Evolutionary conservation across 2,113 vertebrate genomes (phyloP).

Genomic region (Gymnobelideus leadbeateri): DNA sequence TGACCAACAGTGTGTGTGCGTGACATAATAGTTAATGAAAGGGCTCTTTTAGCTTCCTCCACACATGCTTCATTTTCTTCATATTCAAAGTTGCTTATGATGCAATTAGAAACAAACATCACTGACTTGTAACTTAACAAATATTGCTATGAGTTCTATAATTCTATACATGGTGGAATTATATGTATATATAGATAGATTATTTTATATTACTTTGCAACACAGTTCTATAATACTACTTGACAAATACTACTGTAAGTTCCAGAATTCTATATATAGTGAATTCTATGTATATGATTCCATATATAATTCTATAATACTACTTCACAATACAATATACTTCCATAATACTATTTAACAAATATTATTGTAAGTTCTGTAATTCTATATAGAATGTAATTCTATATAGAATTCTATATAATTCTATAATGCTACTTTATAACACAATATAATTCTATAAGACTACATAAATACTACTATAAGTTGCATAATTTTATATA

Average conservation of each 20-base stretch:
- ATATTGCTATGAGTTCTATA: not conserved
- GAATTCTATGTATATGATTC: not conserved
- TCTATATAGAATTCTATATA: too few species aligned
- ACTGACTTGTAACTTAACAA: not conserved
- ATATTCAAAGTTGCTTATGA: not conserved
- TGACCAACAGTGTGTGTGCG: not conserved
- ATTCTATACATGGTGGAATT: too few species aligned
- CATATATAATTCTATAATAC: not conserved
- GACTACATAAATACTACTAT: too few species aligned
- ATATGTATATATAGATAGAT: not conserved
- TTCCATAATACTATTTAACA: too few species aligned
- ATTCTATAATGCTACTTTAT: too few species aligned
- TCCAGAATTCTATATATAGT: not conserved
- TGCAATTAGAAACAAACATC: not conserved
- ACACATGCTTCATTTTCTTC: not conserved
- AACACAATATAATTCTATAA: too few species aligned
- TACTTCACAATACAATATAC: not conserved
- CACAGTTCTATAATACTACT: too few species aligned
- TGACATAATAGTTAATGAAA: not conserved
- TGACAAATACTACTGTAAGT: too few species aligned
- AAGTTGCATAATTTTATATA: too few species aligned
- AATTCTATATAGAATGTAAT: too few species aligned
- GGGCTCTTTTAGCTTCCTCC: not conserved
- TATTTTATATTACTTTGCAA: too few species aligned
- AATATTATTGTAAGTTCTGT: too few species aligned